A percentile compares a stretch with the other conserved stretches of the same genome.
Conservation (phyloP, 2,888 invertebrate genomes). For the Dryocosmus kuriphilus region DNA sequence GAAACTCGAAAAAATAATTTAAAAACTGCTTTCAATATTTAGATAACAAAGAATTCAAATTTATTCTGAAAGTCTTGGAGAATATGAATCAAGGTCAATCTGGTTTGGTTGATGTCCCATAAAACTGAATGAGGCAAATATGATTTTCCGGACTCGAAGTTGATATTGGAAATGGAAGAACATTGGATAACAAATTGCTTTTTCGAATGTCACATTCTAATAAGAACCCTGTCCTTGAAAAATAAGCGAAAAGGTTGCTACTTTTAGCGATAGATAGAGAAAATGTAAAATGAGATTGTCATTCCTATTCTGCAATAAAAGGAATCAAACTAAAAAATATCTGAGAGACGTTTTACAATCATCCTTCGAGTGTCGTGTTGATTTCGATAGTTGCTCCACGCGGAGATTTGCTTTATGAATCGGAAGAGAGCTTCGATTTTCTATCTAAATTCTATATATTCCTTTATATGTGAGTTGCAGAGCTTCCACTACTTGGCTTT, state of each 20-base stretch:
- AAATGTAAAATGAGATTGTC: not conserved
- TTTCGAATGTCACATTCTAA: not conserved
- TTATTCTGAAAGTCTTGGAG: too few relatives aligned
- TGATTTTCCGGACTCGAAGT: not conserved
- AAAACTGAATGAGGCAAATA: not conserved
- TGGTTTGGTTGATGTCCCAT: not conserved
- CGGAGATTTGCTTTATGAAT: too few relatives aligned
- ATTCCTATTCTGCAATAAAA: not conserved
- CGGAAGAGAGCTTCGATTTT: too few relatives aligned
- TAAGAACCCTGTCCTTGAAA: slow-evolving; percentile 15
- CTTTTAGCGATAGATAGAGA: not conserved
- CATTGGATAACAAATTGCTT: not conserved
- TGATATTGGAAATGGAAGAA: not conserved
- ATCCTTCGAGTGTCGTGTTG: not conserved
- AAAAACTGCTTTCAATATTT: too few relatives aligned
- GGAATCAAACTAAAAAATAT: not conserved
- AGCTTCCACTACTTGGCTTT: not conserved
- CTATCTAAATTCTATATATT: not conserved
- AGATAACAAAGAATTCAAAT: too few relatives aligned
- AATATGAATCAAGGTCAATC: not conserved
- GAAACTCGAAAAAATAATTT: not conserved
- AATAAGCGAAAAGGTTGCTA: not conserved
- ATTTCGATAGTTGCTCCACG: too few relatives aligned
- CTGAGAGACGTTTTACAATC: slow-evolving; percentile 5
- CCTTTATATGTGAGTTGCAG: not conserved